Conservation (phyloP, 2,888 invertebrate genomes). For the Aspidiotus rigidus region DNA sequence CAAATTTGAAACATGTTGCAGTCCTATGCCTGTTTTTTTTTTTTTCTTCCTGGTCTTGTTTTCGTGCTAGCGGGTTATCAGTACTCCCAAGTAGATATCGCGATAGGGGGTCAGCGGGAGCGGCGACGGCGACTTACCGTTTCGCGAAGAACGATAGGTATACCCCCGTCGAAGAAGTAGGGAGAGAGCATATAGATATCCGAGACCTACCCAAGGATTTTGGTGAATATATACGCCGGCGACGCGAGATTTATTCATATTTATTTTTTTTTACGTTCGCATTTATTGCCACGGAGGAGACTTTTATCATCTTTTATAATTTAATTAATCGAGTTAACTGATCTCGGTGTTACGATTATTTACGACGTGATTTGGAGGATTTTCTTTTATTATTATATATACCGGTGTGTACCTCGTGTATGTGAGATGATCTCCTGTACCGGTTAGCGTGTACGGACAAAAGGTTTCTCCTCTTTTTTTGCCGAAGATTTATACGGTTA, state of each 20-base stretch:
- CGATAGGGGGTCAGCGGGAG: neutral
- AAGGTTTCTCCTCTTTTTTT: too few species aligned
- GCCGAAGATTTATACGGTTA: too few species aligned
- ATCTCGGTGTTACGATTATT: slow-evolving; percentile 1
- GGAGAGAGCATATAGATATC: too few species aligned
- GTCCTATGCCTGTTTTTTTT: neutral
- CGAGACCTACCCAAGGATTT: neutral
- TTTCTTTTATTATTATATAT: neutral
- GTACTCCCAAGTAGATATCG: slow-evolving; percentile 1
- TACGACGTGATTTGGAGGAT: slow-evolving; percentile 4
- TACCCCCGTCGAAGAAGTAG: neutral
- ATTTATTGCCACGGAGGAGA: neutral
- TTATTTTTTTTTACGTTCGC: slow-evolving; percentile 3
- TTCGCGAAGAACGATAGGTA: neutral
- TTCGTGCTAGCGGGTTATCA: neutral
- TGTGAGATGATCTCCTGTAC: too few species aligned
- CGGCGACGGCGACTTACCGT: neutral
- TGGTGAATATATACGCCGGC: neutral
- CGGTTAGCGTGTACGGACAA: too few species aligned
- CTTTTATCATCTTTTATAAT: slow-evolving; percentile 4
- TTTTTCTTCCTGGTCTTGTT: neutral
- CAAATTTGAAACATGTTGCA: too few species aligned
- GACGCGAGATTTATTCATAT: neutral
- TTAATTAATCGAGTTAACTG: slow-evolving; percentile 4
- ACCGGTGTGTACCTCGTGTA: neutral